phyloP scores from a whole-genome alignment of 2,113 vertebrate genomes.

The Todiramphus chloris region DNA sequence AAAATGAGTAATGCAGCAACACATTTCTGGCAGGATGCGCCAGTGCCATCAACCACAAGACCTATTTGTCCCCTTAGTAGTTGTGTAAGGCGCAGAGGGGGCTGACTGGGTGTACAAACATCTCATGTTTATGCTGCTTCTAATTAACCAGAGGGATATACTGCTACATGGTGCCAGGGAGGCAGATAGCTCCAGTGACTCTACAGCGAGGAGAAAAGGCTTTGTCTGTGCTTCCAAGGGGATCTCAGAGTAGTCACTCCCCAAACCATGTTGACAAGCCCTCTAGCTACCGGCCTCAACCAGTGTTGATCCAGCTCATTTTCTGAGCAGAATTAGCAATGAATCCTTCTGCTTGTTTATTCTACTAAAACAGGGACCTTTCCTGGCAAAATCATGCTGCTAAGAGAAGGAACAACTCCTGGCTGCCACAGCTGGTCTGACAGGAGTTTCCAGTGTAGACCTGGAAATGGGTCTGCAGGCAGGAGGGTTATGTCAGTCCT shows the following conservation, averaged over 20 bases:
- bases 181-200: background rate
- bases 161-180: background rate
- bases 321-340: background rate
- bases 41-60: background rate
- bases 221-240: background rate
- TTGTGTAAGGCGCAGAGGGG: background rate
- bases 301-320: fast-evolving
- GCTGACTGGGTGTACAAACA: background rate
- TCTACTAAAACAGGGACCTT: background rate
- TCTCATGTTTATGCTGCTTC: background rate
- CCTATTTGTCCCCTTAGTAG: background rate
- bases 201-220: background rate
- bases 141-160: background rate
- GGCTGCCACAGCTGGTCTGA: background rate
- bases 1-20: background rate
- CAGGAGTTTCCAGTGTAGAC: background rate
- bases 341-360: background rate
- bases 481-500: background rate
- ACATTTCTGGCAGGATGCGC: background rate
- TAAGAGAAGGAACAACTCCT: background rate
- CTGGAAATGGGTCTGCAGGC: background rate
- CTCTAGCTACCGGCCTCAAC: background rate
- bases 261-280: fast-evolving
- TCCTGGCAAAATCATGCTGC: background rate
- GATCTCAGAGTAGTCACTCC: background rate